Percentiles rank a stretch among this genome's conserved stretches.
phyloP scores from a whole-genome alignment of 2,797 vertebrate genomes.

The Micrastur ruficollis region DNA sequence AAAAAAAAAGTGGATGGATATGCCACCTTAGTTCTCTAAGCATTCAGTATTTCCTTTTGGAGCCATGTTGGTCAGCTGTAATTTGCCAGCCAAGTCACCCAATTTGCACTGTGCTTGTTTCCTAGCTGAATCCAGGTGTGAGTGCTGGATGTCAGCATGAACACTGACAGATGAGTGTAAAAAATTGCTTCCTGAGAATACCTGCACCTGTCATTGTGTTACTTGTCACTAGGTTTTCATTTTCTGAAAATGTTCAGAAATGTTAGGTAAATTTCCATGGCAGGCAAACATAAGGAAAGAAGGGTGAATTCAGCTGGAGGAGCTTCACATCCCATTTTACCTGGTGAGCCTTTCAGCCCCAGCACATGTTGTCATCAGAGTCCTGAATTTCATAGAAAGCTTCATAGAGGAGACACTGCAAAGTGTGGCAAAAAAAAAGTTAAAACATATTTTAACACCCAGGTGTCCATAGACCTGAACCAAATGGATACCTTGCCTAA shows the following conservation, averaged over 20 bases:
- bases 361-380: neutral
- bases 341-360: neutral
- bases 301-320: neutral
- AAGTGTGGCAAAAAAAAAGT: neutral
- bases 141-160: neutral
- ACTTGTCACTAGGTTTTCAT: conserved; percentile 1
- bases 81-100: neutral
- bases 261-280: neutral
- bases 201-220: conserved; percentile 21
- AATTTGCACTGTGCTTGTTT: neutral
- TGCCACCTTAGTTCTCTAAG: neutral
- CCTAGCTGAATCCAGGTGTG: conserved; percentile 3
- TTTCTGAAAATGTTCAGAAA: conserved; percentile 13
- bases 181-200: conserved; percentile 28
- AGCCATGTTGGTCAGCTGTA: neutral
- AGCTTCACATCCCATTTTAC: neutral
- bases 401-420: neutral
- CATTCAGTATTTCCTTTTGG: neutral
- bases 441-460: neutral
- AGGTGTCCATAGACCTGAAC: neutral
- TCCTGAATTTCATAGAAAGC: neutral
- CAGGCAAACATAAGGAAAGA: neutral
- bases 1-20: neutral
- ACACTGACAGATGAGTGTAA: conserved; percentile 19
- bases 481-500: neutral